Conservation (phyloP, 2,797 vertebrate species). For the Ceyx erithaca region DNA sequence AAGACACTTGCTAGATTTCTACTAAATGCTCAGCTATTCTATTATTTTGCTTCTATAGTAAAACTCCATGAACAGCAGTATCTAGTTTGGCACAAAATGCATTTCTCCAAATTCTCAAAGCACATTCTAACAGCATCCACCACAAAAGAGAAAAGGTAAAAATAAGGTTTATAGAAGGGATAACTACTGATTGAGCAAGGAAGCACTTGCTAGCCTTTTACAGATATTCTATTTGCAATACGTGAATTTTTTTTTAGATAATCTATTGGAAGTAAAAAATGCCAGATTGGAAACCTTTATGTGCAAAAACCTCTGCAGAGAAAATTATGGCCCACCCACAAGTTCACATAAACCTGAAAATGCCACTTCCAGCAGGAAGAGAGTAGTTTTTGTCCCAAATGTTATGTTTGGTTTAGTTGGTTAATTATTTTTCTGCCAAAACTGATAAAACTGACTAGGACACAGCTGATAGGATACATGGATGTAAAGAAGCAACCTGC, state of each 20-base stretch:
- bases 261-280: not conserved
- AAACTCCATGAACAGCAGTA: not conserved
- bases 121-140: not conserved
- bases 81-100: not conserved
- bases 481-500: not conserved
- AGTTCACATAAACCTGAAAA: not conserved
- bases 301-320: not conserved
- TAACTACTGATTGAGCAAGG: not conserved
- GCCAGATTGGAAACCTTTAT: not conserved
- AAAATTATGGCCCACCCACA: not conserved
- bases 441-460: not conserved
- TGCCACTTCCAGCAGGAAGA: not conserved
- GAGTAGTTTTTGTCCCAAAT: not conserved
- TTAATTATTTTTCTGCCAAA: not conserved
- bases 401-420: too few species aligned
- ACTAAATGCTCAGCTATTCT: not conserved
- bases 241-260: not conserved
- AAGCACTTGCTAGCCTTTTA: not conserved
- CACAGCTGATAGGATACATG: not conserved
- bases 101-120: not conserved
- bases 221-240: not conserved
- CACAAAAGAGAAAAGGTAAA: not conserved
- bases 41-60: not conserved
- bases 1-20: conserved; percentile 44
- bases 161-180: not conserved